Percentiles rank a stretch among this genome's conserved stretches.
phyloP scores from a whole-genome alignment of 2,888 invertebrate genomes.

The Cryptus viduatorius region DNA sequence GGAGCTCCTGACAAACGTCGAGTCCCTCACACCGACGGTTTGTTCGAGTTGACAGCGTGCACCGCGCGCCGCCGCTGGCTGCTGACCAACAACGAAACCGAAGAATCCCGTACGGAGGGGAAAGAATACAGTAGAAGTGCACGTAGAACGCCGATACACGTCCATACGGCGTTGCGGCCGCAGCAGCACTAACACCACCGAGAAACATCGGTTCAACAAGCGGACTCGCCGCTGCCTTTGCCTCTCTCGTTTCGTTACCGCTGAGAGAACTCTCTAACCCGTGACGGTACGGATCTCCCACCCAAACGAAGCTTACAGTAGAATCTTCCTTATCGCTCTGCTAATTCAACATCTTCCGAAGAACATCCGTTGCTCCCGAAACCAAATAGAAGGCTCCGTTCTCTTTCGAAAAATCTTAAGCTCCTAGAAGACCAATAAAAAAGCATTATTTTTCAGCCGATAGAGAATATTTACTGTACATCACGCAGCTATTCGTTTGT shows the following conservation, averaged over 20 bases:
- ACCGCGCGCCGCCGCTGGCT: slow-evolving; percentile 26
- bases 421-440: not conserved
- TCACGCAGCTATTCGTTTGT: slow-evolving; percentile 48
- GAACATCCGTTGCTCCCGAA: not conserved
- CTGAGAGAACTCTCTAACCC: slow-evolving; percentile 53
- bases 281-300: slow-evolving; percentile 64
- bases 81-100: slow-evolving; percentile 46
- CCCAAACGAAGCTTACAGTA: slow-evolving; percentile 54
- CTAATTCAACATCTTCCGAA: slow-evolving; percentile 3
- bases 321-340: slow-evolving; percentile 37
- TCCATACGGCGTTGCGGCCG: slow-evolving; percentile 49
- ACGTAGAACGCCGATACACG: slow-evolving; percentile 7
- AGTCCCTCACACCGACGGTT: slow-evolving; percentile 43
- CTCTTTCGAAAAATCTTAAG: not conserved
- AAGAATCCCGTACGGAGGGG: not conserved
- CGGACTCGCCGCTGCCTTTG: slow-evolving; percentile 8
- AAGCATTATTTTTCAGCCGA: not conserved
- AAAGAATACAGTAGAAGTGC: slow-evolving; percentile 5
- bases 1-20: slow-evolving; percentile 31
- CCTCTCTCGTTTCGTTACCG: slow-evolving; percentile 57
- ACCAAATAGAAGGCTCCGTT: not conserved
- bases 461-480: slow-evolving; percentile 58
- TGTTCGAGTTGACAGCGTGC: slow-evolving; percentile 50
- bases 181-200: slow-evolving; percentile 59
- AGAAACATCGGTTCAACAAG: slow-evolving; percentile 49